These are phyloP conservation scores for Rhadina sibilatrix DNA, from an alignment of 2,113 vertebrate genomes.

Conservation along the genomic window DNA sequence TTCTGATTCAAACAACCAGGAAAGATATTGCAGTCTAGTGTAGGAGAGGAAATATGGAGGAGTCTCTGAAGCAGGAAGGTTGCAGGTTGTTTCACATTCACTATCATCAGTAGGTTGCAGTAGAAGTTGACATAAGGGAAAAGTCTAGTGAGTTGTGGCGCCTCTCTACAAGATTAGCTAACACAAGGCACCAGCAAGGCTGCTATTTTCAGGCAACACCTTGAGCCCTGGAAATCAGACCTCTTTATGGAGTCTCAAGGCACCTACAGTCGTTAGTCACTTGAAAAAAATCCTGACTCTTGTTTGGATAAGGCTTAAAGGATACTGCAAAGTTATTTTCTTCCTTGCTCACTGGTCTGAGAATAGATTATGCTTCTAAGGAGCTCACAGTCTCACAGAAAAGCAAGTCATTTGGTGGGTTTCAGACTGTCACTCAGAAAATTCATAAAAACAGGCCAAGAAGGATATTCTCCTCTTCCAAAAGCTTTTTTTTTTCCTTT, in stretches of 20 bases:
- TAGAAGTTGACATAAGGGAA: not conserved
- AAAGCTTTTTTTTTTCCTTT: not conserved
- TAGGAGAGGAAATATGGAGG: not conserved
- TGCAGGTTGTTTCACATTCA: not conserved
- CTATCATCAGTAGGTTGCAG: not conserved
- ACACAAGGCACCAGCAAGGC: not conserved
- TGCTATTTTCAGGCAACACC: slow-evolving; percentile 32
- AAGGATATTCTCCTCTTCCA: slow-evolving; percentile 54
- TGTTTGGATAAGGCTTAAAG: slow-evolving; percentile 49
- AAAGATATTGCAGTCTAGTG: not conserved
- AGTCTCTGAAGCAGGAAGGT: not conserved
- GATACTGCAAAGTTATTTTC: slow-evolving; percentile 31
- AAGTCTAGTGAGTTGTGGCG: not conserved
- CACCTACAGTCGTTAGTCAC: slow-evolving; percentile 37
- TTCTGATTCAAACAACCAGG: not conserved
- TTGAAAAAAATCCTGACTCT: slow-evolving; percentile 5
- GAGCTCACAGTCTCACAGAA: not conserved
- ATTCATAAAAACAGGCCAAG: not conserved
- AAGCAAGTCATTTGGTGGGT: not conserved
- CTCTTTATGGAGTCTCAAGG: slow-evolving; percentile 31
- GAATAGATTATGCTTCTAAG: not conserved
- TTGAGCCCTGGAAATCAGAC: slow-evolving; percentile 30
- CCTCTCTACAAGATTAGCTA: not conserved
- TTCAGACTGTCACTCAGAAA: slow-evolving; percentile 7
- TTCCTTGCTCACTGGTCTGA: not conserved